Evolutionary conservation across 2,888 invertebrate species (phyloP), one percentile per base, ranked within the genome.

Genomic region (Folsomia manolachei): DNA sequence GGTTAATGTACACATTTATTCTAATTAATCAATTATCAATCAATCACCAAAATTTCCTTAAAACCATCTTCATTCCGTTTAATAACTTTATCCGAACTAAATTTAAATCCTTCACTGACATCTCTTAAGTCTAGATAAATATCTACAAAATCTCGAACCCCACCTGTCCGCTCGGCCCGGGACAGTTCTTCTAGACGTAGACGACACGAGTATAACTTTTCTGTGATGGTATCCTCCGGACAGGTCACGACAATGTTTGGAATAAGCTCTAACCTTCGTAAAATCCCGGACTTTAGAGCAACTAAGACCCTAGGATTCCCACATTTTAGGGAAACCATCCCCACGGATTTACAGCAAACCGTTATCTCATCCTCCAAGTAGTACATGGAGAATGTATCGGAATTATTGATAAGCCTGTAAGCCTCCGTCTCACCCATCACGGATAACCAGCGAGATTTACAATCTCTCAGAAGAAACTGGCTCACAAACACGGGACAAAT

Each of bases 61-160:
- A n/a, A n/a, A 39, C 39, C 7, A 39, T 39, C 39, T 39, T 39
- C 14, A 39, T 9, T 39, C 39, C 7, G 4, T 9, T 71, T 71
- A 27, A 71, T 25, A 1, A 68, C 64, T 61, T 62, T 56, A 23
- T 24, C 21, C 19, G 72, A 19, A n/a, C 60, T 68, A 39, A 74
- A 78, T 18, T 70, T 60, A 11, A 78, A 68, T 1, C 73, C 71
- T 61, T 78, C 78, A 60, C 75, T 72, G 52, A 75, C 53, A 69
- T 74, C 75, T 27, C 78, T 64, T n/a, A 78, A 52, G 9, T 75
- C 71, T 24, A 78, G 62, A 56, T 74, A 78, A 1, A 73, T 24
- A 39, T 74, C 73, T 69, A 73, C 71, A 27, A 75, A 27, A 1
- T 75, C 70, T 19, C 39, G 56, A 18, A 70, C 39, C 1, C 71